Evolutionary conservation across 2,797 vertebrate species (phyloP), one percentile per base, ranked within the genome.

Genomic region (Pampus argenteus): DNA sequence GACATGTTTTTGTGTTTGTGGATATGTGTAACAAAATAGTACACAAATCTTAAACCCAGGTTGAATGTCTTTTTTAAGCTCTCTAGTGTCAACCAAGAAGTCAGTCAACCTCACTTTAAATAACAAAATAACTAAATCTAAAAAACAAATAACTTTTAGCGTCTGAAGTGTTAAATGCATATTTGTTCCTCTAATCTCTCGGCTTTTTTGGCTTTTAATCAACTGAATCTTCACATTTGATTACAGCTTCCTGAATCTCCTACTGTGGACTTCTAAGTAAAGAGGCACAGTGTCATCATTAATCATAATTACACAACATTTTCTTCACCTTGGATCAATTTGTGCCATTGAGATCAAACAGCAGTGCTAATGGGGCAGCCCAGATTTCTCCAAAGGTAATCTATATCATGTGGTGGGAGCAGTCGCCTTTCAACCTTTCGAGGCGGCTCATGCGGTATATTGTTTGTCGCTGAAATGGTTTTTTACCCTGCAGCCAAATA

Each of bases 251-350:
- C 81, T 60, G 15, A 69, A 75, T 44, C 76, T 84, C 68, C 69
- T 79, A 71, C 78, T 74, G 82, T 64, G 65, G 44, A 78, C 78
- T 76, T 89, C 71, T 72, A 81, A 89, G 78, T 75, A 79, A 82
- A 86, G 81, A 92, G 93, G 92, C 94, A 89, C 62, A 72, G 87
- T 84, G 87, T 79, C 93, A 92, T 92, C 95, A 97, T 98, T 95
- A 94, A 96, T 98, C 96, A 96, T 95, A 95, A 94, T 95, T 94
- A 96, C 58, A 90, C 95, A 93, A 95, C 95, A 93, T 94, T 95
- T 96, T 96, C 96, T 95, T 97, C 96, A 97, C 96, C 96, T 97
- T 98, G 96, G 94, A 97, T 96, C 96, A 96, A 97, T 98, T 98
- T 97, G 95, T 96, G 94, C 94, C 95, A 89, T 81, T 86, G 89